Percentiles rank a stretch among this genome's conserved stretches.
Evolutionary conservation across 2,888 invertebrate species (phyloP).

Genomic region (Gordius sp.): DNA sequence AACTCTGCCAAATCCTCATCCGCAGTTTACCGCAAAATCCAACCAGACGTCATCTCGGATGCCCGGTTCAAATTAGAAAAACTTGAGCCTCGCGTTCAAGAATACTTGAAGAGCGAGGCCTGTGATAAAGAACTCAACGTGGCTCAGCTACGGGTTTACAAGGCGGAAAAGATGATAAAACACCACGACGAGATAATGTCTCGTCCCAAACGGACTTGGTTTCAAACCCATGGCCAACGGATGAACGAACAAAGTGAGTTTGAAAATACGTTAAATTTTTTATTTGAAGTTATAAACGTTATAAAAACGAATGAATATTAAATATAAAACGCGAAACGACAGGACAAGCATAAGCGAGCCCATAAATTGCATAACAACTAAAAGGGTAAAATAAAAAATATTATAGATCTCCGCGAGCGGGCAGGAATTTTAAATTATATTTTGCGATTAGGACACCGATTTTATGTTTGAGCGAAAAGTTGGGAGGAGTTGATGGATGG

Average conservation of each 20-base stretch:
- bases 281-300: too few species aligned
- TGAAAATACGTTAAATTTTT: too few species aligned
- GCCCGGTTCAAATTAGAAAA: conserved; percentile 45
- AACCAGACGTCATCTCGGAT: conserved; percentile 53
- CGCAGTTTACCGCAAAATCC: conserved; percentile 20
- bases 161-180: conserved; percentile 39
- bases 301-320: too few species aligned
- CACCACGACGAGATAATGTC: conserved; percentile 8
- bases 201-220: conserved; percentile 38
- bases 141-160: conserved; percentile 48
- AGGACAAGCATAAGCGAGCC: too few species aligned
- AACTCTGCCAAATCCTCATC: conserved; percentile 39
- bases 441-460: too few species aligned
- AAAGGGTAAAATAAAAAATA: too few species aligned
- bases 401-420: too few species aligned
- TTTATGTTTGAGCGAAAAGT: too few species aligned
- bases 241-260: conserved; percentile 34
- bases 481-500: too few species aligned
- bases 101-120: conserved; percentile 55
- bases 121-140: conserved; percentile 52
- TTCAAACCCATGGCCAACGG: conserved; percentile 53
- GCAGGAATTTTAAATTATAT: too few species aligned
- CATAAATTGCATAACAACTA: too few species aligned
- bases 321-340: too few species aligned
- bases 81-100: conserved; percentile 51